Evolutionary conservation across 2,113 vertebrate species (phyloP).

Genomic region (Orthonyx spaldingii): DNA sequence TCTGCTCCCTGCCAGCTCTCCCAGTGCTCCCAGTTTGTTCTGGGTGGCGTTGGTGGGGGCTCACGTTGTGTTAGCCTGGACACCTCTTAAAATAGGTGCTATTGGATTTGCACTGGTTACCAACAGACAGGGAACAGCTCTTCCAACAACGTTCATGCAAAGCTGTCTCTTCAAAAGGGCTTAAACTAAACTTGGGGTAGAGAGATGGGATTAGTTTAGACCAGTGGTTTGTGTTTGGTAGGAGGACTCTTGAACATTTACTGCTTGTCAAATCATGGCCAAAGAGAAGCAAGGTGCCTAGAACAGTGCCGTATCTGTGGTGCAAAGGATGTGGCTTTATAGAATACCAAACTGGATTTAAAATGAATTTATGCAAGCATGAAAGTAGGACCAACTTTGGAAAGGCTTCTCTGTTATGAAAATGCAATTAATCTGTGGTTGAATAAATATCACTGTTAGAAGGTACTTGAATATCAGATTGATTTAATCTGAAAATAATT

Average conservation of each 20-base stretch:
- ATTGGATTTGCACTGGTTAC: accelerated
- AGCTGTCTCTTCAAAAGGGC: background rate
- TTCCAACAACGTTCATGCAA: background rate
- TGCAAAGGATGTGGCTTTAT: background rate
- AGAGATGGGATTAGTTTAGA: background rate
- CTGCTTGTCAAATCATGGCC: background rate
- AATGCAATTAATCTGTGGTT: background rate
- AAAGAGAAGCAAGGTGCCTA: background rate
- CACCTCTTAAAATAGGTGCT: background rate
- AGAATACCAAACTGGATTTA: background rate
- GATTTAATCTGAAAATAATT: background rate
- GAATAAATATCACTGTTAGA: background rate
- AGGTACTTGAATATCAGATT: background rate
- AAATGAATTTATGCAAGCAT: background rate
- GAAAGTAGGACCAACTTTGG: background rate
- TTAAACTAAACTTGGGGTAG: background rate
- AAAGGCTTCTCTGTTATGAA: background rate
- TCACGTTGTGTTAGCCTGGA: accelerated
- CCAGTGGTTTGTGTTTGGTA: background rate
- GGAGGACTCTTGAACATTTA: background rate
- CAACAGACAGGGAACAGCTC: background rate
- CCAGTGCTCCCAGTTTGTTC: background rate
- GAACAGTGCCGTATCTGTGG: background rate
- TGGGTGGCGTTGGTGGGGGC: background rate
- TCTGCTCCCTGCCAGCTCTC: background rate